Evolutionary conservation across 2,888 invertebrate species (phyloP).

Genomic region (Epistrophe grossulariae): DNA sequence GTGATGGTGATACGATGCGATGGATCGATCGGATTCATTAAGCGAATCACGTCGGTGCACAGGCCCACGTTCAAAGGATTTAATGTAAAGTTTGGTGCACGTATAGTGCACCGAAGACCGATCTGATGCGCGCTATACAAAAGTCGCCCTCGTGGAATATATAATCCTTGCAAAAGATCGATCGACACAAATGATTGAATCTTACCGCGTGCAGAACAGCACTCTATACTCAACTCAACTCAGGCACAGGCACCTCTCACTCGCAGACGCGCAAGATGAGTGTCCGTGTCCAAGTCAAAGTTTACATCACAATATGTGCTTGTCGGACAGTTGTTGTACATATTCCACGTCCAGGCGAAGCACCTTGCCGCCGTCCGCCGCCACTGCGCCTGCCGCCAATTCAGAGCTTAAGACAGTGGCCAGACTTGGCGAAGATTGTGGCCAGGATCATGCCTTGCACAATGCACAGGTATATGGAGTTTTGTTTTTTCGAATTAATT

Average conservation of each 20-base stretch:
- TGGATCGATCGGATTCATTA: constrained; percentile 75
- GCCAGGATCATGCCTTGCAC: constrained; percentile 41
- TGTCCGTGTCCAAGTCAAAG: constrained; percentile 72
- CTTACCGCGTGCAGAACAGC: constrained; percentile 68
- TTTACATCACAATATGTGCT: constrained; percentile 74
- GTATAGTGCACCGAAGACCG: background rate
- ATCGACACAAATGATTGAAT: constrained; percentile 74
- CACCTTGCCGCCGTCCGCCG: constrained; percentile 8
- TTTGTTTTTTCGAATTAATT: constrained; percentile 9
- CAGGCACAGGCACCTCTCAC: constrained; percentile 49
- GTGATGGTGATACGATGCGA: constrained; percentile 17
- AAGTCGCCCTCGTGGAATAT: constrained; percentile 49
- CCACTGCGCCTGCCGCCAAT: background rate
- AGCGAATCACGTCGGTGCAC: constrained; percentile 71
- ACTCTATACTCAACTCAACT: background rate
- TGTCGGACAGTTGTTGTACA: constrained; percentile 74
- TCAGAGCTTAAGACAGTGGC: constrained; percentile 53
- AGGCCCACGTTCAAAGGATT: no score
- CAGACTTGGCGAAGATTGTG: constrained; percentile 42
- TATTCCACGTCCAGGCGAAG: constrained; percentile 46
- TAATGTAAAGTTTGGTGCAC: no score
- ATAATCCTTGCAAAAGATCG: constrained; percentile 61
- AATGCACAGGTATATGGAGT: constrained; percentile 12
- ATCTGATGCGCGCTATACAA: constrained; percentile 23
- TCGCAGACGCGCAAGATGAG: constrained; percentile 59